These are phyloP conservation scores for Anabas testudineus DNA, from an alignment of 2,797 vertebrate genomes.

Conservation along the genomic window DNA sequence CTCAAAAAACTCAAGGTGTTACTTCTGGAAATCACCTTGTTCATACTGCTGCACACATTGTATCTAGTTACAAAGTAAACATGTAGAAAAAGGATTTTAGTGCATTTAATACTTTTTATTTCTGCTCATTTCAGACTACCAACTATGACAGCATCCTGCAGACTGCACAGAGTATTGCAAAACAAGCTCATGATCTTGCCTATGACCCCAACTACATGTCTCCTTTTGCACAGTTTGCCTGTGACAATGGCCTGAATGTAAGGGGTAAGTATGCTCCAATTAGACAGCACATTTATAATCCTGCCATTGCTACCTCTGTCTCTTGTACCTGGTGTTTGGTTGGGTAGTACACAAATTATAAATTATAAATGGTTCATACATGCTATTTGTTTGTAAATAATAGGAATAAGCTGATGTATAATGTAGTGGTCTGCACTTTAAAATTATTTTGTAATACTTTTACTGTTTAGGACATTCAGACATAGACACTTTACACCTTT, in stretches of 20 bases:
- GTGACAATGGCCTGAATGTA: slow-evolving; percentile 98
- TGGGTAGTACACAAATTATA: neutral
- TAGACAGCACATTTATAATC: no score
- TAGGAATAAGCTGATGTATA: neutral
- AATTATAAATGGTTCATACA: neutral
- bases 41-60: neutral
- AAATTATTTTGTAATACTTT: neutral
- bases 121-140: slow-evolving; percentile 84
- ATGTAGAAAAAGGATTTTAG: neutral
- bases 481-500: neutral
- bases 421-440: neutral
- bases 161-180: slow-evolving; percentile 96
- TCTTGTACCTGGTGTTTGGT: neutral
- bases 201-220: slow-evolving; percentile 99
- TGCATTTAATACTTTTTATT: neutral
- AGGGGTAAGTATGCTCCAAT: slow-evolving; percentile 88
- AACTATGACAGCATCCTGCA: slow-evolving; percentile 98
- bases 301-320: neutral
- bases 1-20: slow-evolving; percentile 97
- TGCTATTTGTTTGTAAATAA: neutral
- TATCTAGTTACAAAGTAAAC: neutral
- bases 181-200: slow-evolving; percentile 97
- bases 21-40: neutral
- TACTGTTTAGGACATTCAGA: neutral
- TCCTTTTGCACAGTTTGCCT: slow-evolving; percentile 98